Conservation (phyloP, 92 coral and sea anemone genomes). For the Palythoa grandis region DNA sequence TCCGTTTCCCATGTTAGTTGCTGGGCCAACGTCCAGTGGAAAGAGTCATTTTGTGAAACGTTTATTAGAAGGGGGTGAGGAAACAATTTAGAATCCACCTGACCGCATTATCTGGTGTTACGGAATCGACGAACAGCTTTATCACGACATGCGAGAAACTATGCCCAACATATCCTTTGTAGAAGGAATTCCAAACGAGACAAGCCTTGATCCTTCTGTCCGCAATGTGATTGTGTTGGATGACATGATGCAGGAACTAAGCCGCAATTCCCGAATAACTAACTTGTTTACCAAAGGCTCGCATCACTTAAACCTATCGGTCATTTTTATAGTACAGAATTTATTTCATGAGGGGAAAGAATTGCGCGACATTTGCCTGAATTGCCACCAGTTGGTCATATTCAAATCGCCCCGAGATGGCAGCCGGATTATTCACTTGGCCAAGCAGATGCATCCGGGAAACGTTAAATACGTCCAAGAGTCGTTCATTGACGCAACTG, state of each 20-base stretch:
- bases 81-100: not conserved
- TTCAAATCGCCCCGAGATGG: too few species aligned
- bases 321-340: not conserved
- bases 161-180: constrained; percentile 3
- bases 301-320: not conserved
- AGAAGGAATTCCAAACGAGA: not conserved
- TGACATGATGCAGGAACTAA: not conserved
- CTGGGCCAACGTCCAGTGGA: too few species aligned
- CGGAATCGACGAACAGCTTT: not conserved
- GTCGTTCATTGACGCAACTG: constrained; percentile 55
- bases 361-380: not conserved
- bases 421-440: constrained; percentile 14
- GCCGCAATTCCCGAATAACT: too few species aligned
- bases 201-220: constrained; percentile 5
- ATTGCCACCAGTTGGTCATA: too few species aligned
- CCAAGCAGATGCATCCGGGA: constrained; percentile 51
- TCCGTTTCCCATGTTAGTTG: constrained; percentile 5
- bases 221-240: not conserved
- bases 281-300: not conserved
- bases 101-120: not conserved
- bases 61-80: constrained; percentile 5
- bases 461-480: constrained; percentile 45
- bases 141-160: not conserved
- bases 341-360: not conserved
- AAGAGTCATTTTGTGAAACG: not conserved